A percentile compares a stretch with the other conserved stretches of the same genome.
Conservation (phyloP, 2,113 vertebrate species). For the Xenopus borealis region DNA sequence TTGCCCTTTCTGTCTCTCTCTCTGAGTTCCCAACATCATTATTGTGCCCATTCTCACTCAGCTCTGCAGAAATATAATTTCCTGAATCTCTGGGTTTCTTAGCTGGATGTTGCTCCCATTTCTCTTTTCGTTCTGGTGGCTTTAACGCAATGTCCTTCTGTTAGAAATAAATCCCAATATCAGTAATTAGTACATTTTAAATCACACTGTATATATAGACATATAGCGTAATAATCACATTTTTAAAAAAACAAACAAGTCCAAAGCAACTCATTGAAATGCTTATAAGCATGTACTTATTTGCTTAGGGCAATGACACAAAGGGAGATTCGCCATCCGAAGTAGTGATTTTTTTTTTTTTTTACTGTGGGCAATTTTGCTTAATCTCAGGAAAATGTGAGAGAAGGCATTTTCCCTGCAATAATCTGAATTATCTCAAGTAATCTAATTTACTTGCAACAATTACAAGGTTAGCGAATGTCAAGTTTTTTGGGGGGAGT, state of each 20-base stretch:
- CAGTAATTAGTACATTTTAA: neutral
- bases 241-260: neutral
- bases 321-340: too few species aligned
- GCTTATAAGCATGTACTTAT: too few species aligned
- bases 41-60: constrained; percentile 81
- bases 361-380: too few species aligned
- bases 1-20: constrained; percentile 80
- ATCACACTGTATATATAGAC: neutral
- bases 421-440: too few species aligned
- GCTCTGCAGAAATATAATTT: constrained; percentile 76
- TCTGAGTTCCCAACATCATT: constrained; percentile 72
- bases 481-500: too few species aligned
- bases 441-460: too few species aligned
- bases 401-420: too few species aligned
- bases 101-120: constrained; percentile 70
- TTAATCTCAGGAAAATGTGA: too few species aligned
- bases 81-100: constrained; percentile 85
- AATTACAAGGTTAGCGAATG: too few species aligned
- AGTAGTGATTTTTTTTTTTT: too few species aligned
- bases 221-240: neutral
- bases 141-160: constrained; percentile 86
- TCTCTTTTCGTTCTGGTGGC: constrained; percentile 83
- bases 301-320: too few species aligned
- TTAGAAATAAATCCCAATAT: constrained; percentile 19
- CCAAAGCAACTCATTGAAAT: neutral